These are phyloP conservation scores for Apocheima hispidaria DNA, from an alignment of 2,888 invertebrate species.

Conservation along the genomic window DNA sequence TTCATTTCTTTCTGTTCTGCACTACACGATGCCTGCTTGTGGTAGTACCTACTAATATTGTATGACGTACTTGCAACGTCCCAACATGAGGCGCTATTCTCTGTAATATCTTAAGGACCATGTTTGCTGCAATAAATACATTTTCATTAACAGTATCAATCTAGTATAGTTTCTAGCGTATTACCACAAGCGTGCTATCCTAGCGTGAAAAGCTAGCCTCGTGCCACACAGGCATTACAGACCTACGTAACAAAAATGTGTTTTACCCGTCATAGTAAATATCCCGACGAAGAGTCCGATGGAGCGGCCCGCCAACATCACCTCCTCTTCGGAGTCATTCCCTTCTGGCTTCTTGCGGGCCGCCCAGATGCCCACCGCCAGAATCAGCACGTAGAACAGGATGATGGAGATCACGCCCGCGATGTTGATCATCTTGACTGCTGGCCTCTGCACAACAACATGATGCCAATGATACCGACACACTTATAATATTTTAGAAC, in stretches of 20 bases:
- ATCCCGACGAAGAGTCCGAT: conserved; percentile 99
- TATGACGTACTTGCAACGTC: no score
- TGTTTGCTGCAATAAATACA: no score
- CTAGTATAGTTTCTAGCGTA: no score
- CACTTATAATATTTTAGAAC: not conserved
- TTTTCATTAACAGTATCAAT: no score
- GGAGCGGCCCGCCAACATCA: conserved; percentile 99
- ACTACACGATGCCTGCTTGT: no score
- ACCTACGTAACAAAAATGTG: not conserved
- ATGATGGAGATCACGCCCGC: conserved; percentile 97
- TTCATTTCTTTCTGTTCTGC: no score
- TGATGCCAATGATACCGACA: not conserved
- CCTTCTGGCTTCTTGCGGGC: conserved; percentile 96
- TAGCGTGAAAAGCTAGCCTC: no score
- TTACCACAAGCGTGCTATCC: no score
- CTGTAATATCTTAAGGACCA: no score
- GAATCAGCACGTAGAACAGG: conserved; percentile 97
- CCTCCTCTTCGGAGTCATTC: conserved; percentile 97
- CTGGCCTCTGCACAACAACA: conserved; percentile 28
- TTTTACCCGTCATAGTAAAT: conserved; percentile 98
- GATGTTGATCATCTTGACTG: conserved; percentile 93
- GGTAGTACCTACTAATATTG: no score
- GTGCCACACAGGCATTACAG: no score
- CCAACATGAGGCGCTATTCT: no score
- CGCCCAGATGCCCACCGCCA: conserved; percentile 98